These are phyloP conservation scores for Drosophila gunungcola DNA, from an alignment of 1,140 invertebrate genomes.

Conservation along the genomic window DNA sequence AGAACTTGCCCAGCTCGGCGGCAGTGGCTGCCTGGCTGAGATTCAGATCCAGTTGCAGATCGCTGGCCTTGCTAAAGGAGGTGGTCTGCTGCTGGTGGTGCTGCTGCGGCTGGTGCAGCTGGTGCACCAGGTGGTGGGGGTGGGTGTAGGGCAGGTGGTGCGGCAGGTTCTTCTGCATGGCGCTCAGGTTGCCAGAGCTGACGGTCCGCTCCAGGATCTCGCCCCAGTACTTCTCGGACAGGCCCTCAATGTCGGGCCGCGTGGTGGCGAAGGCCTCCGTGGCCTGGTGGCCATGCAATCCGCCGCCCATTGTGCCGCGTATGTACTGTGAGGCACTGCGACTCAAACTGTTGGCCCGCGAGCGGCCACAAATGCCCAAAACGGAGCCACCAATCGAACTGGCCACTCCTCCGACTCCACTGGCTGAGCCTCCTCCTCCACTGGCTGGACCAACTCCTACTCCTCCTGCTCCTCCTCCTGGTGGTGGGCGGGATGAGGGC, in stretches of 20 bases:
- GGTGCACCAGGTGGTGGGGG: conserved; percentile 50
- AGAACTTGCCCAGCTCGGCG: conserved; percentile 76
- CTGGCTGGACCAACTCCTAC: conserved; percentile 31
- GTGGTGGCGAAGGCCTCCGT: conserved; percentile 58
- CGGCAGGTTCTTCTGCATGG: conserved; percentile 86
- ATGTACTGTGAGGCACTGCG: conserved; percentile 80
- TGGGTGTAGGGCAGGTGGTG: conserved; percentile 70
- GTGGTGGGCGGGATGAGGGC: conserved; percentile 72
- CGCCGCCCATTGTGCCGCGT: conserved; percentile 53
- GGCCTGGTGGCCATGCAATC: conserved; percentile 44
- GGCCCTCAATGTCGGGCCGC: conserved; percentile 88
- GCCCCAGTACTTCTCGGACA: conserved; percentile 92
- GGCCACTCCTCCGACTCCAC: conserved; percentile 54
- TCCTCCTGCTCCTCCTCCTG: conserved; percentile 34
- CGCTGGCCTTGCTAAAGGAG: conserved; percentile 82
- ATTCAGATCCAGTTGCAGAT: conserved; percentile 78
- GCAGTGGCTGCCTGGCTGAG: conserved; percentile 59
- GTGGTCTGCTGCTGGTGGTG: conserved; percentile 70
- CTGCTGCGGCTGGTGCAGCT: conserved; percentile 47
- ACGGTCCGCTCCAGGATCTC: conserved; percentile 90
- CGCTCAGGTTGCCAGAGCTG: conserved; percentile 89
- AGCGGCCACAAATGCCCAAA: conserved; percentile 75
- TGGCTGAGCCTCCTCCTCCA: conserved; percentile 33
- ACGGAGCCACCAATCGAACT: conserved; percentile 75
- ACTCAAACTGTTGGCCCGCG: conserved; percentile 75